Evolutionary conservation across 2,113 vertebrate species (phyloP), one percentile per base, ranked within the genome.

Genomic region (Brachyhypopomus gauderio): DNA sequence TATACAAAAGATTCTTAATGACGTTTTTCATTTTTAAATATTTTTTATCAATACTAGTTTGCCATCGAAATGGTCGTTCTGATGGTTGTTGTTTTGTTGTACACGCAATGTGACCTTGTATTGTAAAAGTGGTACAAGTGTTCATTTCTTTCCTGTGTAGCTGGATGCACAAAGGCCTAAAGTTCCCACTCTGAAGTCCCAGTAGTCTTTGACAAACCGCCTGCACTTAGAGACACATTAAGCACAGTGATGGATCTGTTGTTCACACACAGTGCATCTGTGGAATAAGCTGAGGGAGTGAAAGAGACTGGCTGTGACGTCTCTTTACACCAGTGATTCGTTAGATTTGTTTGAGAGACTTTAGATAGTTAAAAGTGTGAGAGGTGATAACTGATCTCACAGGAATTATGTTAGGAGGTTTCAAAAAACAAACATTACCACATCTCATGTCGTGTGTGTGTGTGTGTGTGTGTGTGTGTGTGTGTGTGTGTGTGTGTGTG

Each of bases 251-350:
- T 52, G 45, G 45, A 14, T 11, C 45, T 74, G 19, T 58, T 58
- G 25, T 25, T 9, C 23, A 22, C 12, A 56, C 11, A 41, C 20
- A 48, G 20, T 64, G 38, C 19, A 19, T 72, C 30, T 72, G 36
- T 34, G 36, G 30, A 67, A 67, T 67, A 9, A 56, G 12, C 14
- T 4, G 9, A 14, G 38, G 63, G 23, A 62, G 55, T 41, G 36
- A 41, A 71, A 30, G 30, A 30, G 30, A 30, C 30, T 30, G 30
- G 30, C 30, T 30, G 38, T 52, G 27, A n/a, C 63, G 48, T 23
- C 27, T 17, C 72, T 30, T 72, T 48, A 82, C 80, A 82, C 80
- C 56, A 71, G 63, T 82, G 74, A 82, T 82, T 72, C 48, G 66
- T 71, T 66, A 3, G 38, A 72, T 62, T 23, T 58, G 66, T 55